Evolutionary conservation across 2,888 invertebrate species (phyloP).

Genomic region (Synergus gifuensis): DNA sequence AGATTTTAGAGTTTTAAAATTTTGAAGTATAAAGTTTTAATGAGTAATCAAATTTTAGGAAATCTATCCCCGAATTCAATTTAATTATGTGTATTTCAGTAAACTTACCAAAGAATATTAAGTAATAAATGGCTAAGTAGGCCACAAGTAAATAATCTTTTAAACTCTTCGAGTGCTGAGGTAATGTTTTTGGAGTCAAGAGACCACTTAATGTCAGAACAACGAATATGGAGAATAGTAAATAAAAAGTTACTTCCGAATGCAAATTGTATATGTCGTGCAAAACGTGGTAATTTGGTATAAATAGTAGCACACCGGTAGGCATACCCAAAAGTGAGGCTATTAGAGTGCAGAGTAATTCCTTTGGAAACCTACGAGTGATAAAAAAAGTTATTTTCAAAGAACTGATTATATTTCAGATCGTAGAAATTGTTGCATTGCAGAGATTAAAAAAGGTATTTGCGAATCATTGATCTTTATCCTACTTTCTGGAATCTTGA

Average conservation of each 20-base stretch:
- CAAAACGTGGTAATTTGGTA: constrained; percentile 87
- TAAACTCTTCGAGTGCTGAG: constrained; percentile 29
- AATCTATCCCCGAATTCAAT: neutral
- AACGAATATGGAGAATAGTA: constrained; percentile 82
- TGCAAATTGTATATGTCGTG: constrained; percentile 85
- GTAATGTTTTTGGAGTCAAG: constrained; percentile 67
- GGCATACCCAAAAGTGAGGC: constrained; percentile 85
- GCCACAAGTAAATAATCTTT: constrained; percentile 45
- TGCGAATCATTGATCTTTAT: neutral
- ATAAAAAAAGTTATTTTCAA: neutral
- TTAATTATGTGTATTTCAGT: neutral
- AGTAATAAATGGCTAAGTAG: constrained; percentile 82
- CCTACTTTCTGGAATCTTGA: neutral
- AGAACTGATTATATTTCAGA: neutral
- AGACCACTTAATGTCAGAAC: constrained; percentile 82
- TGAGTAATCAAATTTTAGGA: neutral
- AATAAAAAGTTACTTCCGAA: constrained; percentile 85
- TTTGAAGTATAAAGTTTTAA: neutral
- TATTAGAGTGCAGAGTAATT: constrained; percentile 80
- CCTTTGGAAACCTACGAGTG: constrained; percentile 78
- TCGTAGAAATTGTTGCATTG: neutral
- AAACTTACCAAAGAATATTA: constrained; percentile 78
- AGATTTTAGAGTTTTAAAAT: neutral
- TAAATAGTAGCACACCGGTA: constrained; percentile 85
- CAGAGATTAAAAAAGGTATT: too few species aligned